Conservation (phyloP, 1,140 invertebrate genomes). For the Chlorops oryzae region DNA sequence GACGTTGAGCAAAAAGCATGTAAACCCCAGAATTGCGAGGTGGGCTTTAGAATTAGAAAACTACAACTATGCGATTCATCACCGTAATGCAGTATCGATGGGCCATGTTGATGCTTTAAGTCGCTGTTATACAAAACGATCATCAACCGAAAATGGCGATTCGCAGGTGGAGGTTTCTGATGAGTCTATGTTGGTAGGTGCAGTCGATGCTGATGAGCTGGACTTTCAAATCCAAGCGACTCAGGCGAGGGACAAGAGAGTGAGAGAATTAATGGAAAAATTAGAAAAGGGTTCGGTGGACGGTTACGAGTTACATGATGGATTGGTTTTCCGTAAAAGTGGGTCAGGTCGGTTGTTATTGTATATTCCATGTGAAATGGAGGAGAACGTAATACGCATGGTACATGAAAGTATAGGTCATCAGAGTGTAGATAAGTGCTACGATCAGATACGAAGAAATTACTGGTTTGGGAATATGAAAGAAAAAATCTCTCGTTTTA, state of each 20-base stretch:
- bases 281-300: conserved; percentile 1
- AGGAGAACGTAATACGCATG: no score
- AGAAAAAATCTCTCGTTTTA: no score
- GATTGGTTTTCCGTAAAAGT: conserved; percentile 8
- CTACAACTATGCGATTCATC: conserved; percentile 10
- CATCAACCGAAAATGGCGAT: no score
- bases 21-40: conserved; percentile 34
- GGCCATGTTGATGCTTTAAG: conserved; percentile 33
- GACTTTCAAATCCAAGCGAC: conserved; percentile 3
- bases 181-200: no score
- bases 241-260: conserved; percentile 4
- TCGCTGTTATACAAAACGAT: conserved; percentile 15
- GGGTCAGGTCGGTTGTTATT: no score
- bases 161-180: no score
- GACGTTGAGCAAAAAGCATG: conserved; percentile 44
- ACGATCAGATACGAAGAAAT: no score
- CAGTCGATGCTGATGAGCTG: background rate
- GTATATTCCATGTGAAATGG: no score
- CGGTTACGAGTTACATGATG: conserved; percentile 7
- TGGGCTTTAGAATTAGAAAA: conserved; percentile 27
- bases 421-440: no score
- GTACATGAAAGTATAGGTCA: no score
- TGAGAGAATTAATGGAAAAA: background rate
- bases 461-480: no score
- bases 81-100: conserved; percentile 18